Conservation (phyloP, 2,888 invertebrate species). For the Heteromyza rotundicornis region DNA sequence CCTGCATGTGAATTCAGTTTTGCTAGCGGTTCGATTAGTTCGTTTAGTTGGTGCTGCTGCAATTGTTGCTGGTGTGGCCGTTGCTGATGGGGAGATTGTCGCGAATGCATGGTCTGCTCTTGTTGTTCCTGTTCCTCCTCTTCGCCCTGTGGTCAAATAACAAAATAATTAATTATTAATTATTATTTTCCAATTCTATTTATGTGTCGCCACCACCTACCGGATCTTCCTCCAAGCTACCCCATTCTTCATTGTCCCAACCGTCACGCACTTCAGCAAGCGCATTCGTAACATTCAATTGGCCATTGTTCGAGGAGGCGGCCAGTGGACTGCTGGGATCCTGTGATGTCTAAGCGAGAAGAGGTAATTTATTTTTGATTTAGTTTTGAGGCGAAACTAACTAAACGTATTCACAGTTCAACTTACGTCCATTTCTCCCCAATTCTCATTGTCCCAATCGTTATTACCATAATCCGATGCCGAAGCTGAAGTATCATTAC, state of each 20-base stretch:
- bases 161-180: background rate
- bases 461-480: slow-evolving; percentile 79
- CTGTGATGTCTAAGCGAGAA: slow-evolving; percentile 62
- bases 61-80: slow-evolving; percentile 52
- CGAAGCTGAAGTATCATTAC: slow-evolving; percentile 76
- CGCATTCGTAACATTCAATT: slow-evolving; percentile 64
- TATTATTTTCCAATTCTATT: background rate
- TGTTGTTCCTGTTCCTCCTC: slow-evolving; percentile 59
- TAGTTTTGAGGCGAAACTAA: background rate
- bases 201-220: slow-evolving; percentile 61
- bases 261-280: slow-evolving; percentile 71
- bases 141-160: slow-evolving; percentile 47
- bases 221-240: slow-evolving; percentile 82
- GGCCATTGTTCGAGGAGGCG: slow-evolving; percentile 62
- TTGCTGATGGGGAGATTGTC: slow-evolving; percentile 45
- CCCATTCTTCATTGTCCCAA: slow-evolving; percentile 88
- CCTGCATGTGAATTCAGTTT: slow-evolving; percentile 50
- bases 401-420: no score
- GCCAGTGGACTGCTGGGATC: slow-evolving; percentile 62
- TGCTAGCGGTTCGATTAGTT: slow-evolving; percentile 55
- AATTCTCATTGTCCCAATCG: slow-evolving; percentile 86
- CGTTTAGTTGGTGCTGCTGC: slow-evolving; percentile 53
- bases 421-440: slow-evolving; percentile 89
- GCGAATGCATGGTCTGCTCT: slow-evolving; percentile 55
- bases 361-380: background rate